phyloP scores from a whole-genome alignment of 2,888 invertebrate genomes.

The Sesia apiformis region DNA sequence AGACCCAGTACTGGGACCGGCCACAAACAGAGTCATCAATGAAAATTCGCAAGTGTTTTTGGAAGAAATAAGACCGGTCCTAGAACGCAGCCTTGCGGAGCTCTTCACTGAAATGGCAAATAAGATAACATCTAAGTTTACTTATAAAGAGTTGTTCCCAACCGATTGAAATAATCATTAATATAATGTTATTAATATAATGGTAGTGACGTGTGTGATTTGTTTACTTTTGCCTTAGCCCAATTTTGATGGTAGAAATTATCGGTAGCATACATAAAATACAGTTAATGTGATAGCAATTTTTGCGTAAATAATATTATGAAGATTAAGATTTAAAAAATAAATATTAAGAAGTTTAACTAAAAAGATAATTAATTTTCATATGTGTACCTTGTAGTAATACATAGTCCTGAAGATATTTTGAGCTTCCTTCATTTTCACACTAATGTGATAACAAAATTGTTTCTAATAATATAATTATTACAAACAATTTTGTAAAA shows the following conservation, averaged over 20 bases:
- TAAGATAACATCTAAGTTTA: slow-evolving; percentile 79
- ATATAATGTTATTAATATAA: background rate
- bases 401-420: too few relatives aligned
- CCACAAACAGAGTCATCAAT: slow-evolving; percentile 79
- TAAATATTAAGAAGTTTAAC: too few relatives aligned
- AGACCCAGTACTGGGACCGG: slow-evolving; percentile 77
- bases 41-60: slow-evolving; percentile 79
- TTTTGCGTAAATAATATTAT: background rate
- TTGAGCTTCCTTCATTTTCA: too few relatives aligned
- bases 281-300: background rate
- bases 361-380: too few relatives aligned
- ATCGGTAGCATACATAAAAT: background rate
- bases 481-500: too few relatives aligned
- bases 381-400: too few relatives aligned
- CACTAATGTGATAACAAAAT: too few relatives aligned
- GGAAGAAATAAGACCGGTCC: slow-evolving; percentile 78
- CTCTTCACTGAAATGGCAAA: slow-evolving; percentile 82
- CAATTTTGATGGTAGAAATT: background rate
- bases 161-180: slow-evolving; percentile 19
- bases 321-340: too few relatives aligned
- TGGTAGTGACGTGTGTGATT: background rate
- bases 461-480: too few relatives aligned
- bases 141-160: slow-evolving; percentile 81
- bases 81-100: slow-evolving; percentile 77
- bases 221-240: background rate